Percentiles rank a stretch among this genome's conserved stretches.
These are phyloP conservation scores for Pseudomugil tenellus DNA, from an alignment of 2,797 vertebrate species.

Conservation along the genomic window DNA sequence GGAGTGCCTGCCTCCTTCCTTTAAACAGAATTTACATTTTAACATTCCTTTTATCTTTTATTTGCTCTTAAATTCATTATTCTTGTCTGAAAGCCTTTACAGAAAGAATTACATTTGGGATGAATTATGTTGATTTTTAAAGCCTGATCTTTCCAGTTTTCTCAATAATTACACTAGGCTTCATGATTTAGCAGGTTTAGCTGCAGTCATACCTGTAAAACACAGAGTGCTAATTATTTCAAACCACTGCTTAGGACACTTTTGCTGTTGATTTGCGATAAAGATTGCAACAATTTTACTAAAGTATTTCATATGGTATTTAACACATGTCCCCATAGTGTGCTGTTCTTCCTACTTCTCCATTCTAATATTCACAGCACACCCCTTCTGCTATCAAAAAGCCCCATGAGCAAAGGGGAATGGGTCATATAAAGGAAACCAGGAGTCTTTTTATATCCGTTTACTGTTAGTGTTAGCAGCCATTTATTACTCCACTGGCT, in stretches of 20 bases:
- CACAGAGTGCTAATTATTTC: background rate
- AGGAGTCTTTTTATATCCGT: slow-evolving; percentile 80
- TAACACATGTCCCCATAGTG: slow-evolving; percentile 2
- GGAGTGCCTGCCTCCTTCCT: slow-evolving; percentile 8
- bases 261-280: background rate
- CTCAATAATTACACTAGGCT: slow-evolving; percentile 25
- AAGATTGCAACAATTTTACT: background rate
- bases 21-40: slow-evolving; percentile 28
- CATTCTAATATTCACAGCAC: slow-evolving; percentile 41
- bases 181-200: slow-evolving; percentile 9
- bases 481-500: slow-evolving; percentile 81
- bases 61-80: slow-evolving; percentile 44
- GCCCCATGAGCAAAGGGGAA: slow-evolving; percentile 66
- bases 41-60: slow-evolving; percentile 58
- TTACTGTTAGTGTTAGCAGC: slow-evolving; percentile 81
- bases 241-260: background rate
- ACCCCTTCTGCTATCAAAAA: slow-evolving; percentile 67
- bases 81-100: slow-evolving; percentile 18
- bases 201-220: slow-evolving; percentile 1
- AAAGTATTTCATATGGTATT: background rate
- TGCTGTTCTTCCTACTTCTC: slow-evolving; percentile 31
- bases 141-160: slow-evolving; percentile 38
- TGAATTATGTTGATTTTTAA: slow-evolving; percentile 42
- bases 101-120: slow-evolving; percentile 22
- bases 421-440: slow-evolving; percentile 75